Percentiles rank a stretch among this genome's conserved stretches.
These are phyloP conservation scores for Pao palembangensis DNA, from an alignment of 2,113 vertebrate genomes.

Conservation along the genomic window DNA sequence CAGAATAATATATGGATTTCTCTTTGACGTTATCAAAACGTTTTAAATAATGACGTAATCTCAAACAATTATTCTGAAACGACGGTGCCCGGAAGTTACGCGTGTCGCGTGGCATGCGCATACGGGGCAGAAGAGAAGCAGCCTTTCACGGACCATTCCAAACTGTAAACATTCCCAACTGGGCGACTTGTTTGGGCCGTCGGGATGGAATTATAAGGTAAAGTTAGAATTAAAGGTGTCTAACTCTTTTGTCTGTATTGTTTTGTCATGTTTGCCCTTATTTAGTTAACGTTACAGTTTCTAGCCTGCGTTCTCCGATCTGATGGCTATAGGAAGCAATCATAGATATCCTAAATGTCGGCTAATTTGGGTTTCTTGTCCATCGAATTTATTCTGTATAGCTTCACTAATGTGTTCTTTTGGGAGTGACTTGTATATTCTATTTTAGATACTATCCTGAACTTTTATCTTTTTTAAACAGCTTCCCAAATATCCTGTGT, in stretches of 20 bases:
- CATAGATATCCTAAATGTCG: too few relatives aligned
- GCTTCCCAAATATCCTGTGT: not conserved
- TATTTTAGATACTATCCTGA: too few relatives aligned
- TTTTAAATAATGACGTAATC: slow-evolving; percentile 22
- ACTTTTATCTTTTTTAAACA: not conserved
- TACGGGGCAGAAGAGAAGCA: slow-evolving; percentile 10
- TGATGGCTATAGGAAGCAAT: too few relatives aligned
- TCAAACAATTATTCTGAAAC: slow-evolving; percentile 51
- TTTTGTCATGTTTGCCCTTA: not conserved
- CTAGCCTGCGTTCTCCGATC: too few relatives aligned
- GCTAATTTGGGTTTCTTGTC: too few relatives aligned
- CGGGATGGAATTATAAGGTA: slow-evolving; percentile 64
- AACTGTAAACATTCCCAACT: slow-evolving; percentile 53
- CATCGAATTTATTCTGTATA: too few relatives aligned
- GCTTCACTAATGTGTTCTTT: too few relatives aligned
- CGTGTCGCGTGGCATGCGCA: slow-evolving; percentile 48
- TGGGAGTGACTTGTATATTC: too few relatives aligned
- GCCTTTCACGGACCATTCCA: slow-evolving; percentile 11
- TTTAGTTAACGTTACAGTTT: too few relatives aligned
- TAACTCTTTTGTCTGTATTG: too few relatives aligned
- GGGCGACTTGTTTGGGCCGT: slow-evolving; percentile 2
- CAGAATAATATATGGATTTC: not conserved
- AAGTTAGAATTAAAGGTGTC: not conserved
- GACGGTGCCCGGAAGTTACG: slow-evolving; percentile 21
- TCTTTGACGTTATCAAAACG: too few relatives aligned